phyloP scores from a whole-genome alignment of 2,888 invertebrate species.

The Apamea sordens region DNA sequence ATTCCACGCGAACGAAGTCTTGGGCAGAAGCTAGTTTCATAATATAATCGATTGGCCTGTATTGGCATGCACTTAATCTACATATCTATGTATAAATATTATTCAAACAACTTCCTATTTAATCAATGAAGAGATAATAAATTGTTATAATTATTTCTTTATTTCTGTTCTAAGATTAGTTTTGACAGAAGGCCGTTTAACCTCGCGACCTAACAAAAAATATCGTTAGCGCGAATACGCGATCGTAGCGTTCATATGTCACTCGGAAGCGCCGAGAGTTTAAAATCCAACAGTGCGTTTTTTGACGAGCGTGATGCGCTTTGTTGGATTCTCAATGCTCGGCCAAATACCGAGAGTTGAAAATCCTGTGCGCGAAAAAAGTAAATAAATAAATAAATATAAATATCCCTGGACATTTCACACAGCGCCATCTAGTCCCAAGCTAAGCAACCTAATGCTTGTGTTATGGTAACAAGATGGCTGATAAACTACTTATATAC shows the following conservation, averaged over 20 bases:
- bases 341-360: background rate
- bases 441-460: no score
- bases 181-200: constrained; percentile 1
- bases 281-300: no score
- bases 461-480: no score
- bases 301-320: no score
- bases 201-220: background rate
- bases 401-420: no score
- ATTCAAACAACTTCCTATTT: constrained; percentile 53
- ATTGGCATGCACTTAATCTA: constrained; percentile 52
- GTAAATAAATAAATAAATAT: no score
- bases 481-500: no score
- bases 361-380: background rate
- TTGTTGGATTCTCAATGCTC: background rate
- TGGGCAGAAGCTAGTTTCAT: no score
- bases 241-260: background rate
- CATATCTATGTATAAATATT: constrained; percentile 21
- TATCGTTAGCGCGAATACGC: background rate
- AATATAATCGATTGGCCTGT: constrained; percentile 38
- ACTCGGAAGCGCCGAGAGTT: no score
- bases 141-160: constrained; percentile 19
- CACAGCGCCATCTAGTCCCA: no score
- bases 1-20: no score
- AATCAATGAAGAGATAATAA: constrained; percentile 23
- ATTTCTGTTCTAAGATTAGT: constrained; percentile 12